Percentiles rank a stretch among this genome's conserved stretches.
Conservation (phyloP, 2,113 vertebrate genomes). For the Salvelinus namaycush region DNA sequence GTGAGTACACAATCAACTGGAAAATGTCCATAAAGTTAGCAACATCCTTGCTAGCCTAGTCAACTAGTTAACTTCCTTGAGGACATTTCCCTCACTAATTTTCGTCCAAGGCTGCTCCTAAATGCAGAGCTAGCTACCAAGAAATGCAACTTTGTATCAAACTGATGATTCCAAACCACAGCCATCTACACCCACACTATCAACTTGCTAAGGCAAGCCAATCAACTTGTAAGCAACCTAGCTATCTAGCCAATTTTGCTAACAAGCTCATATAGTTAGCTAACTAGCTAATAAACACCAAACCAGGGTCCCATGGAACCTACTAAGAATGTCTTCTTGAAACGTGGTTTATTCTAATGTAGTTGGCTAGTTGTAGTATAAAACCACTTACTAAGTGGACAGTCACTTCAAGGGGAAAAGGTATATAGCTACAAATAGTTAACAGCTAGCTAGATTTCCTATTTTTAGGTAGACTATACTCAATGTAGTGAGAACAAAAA, state of each 20-base stretch:
- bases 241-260: not conserved
- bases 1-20: constrained; percentile 47
- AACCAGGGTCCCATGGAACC: not conserved
- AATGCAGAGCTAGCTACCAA: not conserved
- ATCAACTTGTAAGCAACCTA: no score
- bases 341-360: not conserved
- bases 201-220: no score
- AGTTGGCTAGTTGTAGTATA: not conserved
- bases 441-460: not conserved
- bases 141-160: no score
- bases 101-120: not conserved
- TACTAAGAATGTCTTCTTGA: not conserved
- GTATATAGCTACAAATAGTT: not conserved
- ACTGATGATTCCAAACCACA: no score
- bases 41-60: constrained; percentile 41
- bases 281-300: not conserved
- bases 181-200: no score
- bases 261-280: not conserved
- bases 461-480: no score
- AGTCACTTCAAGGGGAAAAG: not conserved
- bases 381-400: not conserved
- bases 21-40: constrained; percentile 64
- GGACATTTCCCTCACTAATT: not conserved
- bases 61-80: constrained; percentile 15
- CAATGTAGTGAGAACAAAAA: not conserved